Evolutionary conservation across 2,113 vertebrate species (phyloP), one percentile per base, ranked within the genome.

Genomic region (Blennius ocellaris): DNA sequence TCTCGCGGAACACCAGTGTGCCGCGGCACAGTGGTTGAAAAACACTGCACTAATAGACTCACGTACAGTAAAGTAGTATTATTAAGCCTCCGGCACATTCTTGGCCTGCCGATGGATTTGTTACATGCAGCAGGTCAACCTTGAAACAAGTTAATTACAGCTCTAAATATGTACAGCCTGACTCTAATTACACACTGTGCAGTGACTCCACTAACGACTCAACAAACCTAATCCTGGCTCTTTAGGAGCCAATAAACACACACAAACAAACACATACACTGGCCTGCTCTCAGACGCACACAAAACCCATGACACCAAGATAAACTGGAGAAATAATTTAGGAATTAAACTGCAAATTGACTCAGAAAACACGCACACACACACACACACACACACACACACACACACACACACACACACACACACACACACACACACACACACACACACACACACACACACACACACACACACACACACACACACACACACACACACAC

Each of bases 91-190:
- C 45, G 65, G 62, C 57, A 69, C 48, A 40, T 47, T 7, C 55
- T 8, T 1, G 16, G 51, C 43, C 40, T 0, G 50, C 44, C 5
- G 41, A 62, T 59, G 62, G 49, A 88, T 90, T 80, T 48, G 65
- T 37, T 48, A 69, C 85, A 87, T 56, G 82, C 76, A 82, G 85
- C 7, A 78, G 73, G 51, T 87, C 80, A 87, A 90, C 89, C 86
- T 79, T 86, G 86, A 88, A 88, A 83, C 76, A 82, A 88, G 81
- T 86, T 91, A 84, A 93, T 93, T 91, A 91, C 61, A 76, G 76
- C 78, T 90, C 73, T 87, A 90, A 90, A 91, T 88, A 90, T 88
- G 82, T 89, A 84, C 69, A 89, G 75, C 73, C 63, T 69, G 58
- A 71, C 78, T 85, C 69, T 88, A 90, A 93, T 92, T 85, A 89